Percentiles rank a stretch among this genome's conserved stretches.
These are phyloP conservation scores for Anguilla rostrata DNA, from an alignment of 2,113 vertebrate genomes.

Conservation along the genomic window DNA sequence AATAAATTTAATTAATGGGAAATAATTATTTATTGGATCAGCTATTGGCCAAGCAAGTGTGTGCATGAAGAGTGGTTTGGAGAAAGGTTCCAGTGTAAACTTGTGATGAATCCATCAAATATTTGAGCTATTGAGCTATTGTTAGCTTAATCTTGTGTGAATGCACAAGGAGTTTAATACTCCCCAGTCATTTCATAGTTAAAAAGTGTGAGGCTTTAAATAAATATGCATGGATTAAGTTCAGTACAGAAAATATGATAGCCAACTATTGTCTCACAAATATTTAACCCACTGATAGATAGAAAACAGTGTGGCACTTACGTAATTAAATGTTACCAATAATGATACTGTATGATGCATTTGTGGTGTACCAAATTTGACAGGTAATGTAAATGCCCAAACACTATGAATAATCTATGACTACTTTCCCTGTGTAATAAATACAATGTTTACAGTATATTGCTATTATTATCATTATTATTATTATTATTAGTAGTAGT, in stretches of 20 bases:
- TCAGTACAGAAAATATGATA: not conserved
- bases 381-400: not conserved
- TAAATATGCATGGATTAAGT: not conserved
- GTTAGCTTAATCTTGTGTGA: not conserved
- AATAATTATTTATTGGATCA: too few species aligned
- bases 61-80: too few species aligned
- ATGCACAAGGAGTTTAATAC: not conserved
- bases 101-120: too few species aligned
- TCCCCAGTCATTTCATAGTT: not conserved
- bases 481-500: too few species aligned
- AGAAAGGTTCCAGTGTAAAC: not conserved
- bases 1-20: too few species aligned
- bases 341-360: not conserved
- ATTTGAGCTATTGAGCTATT: too few species aligned
- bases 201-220: not conserved
- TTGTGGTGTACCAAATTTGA: not conserved
- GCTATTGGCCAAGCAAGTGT: too few species aligned
- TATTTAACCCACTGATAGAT: not conserved
- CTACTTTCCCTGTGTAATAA: too few species aligned
- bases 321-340: not conserved
- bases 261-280: not conserved
- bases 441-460: too few species aligned
- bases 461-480: too few species aligned
- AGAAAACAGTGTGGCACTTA: not conserved
- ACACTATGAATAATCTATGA: too few species aligned